Evolutionary conservation across 2,888 invertebrate species (phyloP).

Genomic region (Chalcis sispes): DNA sequence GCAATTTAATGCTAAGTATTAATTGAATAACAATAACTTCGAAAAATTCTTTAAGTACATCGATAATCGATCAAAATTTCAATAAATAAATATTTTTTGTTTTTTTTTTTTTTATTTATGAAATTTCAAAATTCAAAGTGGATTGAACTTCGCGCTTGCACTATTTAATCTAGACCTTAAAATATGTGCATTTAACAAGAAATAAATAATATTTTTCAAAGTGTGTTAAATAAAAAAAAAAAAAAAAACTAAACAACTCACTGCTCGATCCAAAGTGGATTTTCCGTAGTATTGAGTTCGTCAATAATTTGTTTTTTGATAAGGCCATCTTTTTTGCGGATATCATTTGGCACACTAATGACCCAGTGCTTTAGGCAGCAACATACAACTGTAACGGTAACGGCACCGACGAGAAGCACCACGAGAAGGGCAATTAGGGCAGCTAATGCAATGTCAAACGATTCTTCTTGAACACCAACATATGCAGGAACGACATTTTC

Average conservation of each 20-base stretch:
- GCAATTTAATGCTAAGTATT: too few relatives aligned
- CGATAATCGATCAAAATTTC: too few relatives aligned
- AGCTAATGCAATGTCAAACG: conserved; percentile 91
- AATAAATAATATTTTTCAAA: conserved; percentile 10
- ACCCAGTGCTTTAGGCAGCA: conserved; percentile 94
- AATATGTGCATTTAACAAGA: not conserved
- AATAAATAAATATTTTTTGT: too few relatives aligned
- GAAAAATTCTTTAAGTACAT: too few relatives aligned
- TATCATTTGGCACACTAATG: conserved; percentile 87
- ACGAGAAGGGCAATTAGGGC: conserved; percentile 90
- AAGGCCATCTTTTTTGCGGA: conserved; percentile 88
- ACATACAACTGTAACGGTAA: conserved; percentile 91
- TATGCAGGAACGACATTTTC: conserved; percentile 86
- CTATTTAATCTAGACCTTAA: not conserved
- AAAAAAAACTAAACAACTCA: conserved; percentile 73
- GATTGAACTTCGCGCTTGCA: not conserved
- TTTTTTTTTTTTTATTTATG: conserved; percentile 6
- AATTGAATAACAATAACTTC: too few relatives aligned
- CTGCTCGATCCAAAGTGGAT: conserved; percentile 95
- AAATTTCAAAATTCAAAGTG: not conserved
- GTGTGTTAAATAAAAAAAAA: not conserved
- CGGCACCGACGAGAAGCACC: conserved; percentile 89
- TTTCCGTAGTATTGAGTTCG: conserved; percentile 92
- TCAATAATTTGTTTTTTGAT: conserved; percentile 90
- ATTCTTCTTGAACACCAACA: conserved; percentile 82